Base-by-base conservation (phyloP, 2,888 invertebrate genomes). In the Tanytarsus gracilentus region DNA sequence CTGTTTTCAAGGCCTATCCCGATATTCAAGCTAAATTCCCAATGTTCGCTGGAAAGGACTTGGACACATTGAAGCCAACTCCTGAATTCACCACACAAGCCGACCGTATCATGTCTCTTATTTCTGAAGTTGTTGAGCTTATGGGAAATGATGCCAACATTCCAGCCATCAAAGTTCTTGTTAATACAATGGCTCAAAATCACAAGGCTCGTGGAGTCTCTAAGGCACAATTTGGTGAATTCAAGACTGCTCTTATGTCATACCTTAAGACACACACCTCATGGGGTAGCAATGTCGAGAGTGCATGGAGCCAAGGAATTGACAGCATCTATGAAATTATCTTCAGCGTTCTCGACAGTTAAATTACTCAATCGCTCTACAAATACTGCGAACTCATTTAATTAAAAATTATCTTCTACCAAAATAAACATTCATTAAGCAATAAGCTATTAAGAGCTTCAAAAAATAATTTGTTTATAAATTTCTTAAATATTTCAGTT, bases 271-370 rank as follows among this genome's bases (percentile, higher is more conserved):
- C 18, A 44, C 44, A 44, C 18, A 11, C 44, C 7, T 16, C 18
- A 9, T 9, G 8, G 4, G 18, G 44, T 18, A 18, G 8, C 11
- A 23, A 44, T 21, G 44, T 23, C 4, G 44, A 23, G 11, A 18
- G 9, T 11, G 44, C 44, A 8, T 44, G 44, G 44, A 18, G 23
- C 9, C 18, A 44, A 11, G 44, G 21, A 18, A 23, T 44, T 5
- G 44, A 44, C 11, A 23, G 23, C 5, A 44, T 44, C 21, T 44
- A 44, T 23, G 18, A 16, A 7, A 44, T 44, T 18, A 11, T 44
- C 9, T 44, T 44, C 21, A 44, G 44, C 44, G 23, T 11, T 9
- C 44, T 44, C 18, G 44, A 44, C 44, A 44, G 44, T 44, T 44
- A 18, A 44, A 11, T 44, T 23, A 44, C 1, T 7, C 8, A 18